Evolutionary conservation across 2,797 vertebrate genomes (phyloP).

Genomic region (Ceryle rudis): DNA sequence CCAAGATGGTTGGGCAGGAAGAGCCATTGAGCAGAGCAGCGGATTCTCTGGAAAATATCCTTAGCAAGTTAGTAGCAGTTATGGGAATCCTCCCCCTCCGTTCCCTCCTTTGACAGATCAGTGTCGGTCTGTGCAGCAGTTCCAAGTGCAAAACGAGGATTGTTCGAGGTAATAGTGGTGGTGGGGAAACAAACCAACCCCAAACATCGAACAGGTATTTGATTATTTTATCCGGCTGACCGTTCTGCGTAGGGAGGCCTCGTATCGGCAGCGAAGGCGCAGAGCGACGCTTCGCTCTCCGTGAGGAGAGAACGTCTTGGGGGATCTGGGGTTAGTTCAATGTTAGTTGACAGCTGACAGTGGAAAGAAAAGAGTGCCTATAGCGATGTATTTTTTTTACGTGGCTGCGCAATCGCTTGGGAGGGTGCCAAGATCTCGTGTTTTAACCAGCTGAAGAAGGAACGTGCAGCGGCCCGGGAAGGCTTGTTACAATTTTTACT

Average conservation of each 20-base stretch:
- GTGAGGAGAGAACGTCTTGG: background rate
- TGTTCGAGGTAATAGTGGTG: background rate
- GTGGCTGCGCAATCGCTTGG: background rate
- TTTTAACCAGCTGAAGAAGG: background rate
- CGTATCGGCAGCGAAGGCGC: background rate
- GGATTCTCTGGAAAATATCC: slow-evolving; percentile 92
- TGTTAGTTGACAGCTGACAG: background rate
- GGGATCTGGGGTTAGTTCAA: background rate
- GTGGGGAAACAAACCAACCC: too few relatives aligned
- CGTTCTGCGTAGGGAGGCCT: background rate
- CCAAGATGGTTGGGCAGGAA: slow-evolving; percentile 87
- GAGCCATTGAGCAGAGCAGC: slow-evolving; percentile 84
- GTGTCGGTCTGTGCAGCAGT: background rate
- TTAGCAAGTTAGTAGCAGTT: slow-evolving; percentile 90
- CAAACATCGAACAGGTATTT: background rate
- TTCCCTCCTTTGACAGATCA: background rate
- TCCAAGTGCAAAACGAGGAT: background rate
- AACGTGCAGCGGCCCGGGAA: background rate
- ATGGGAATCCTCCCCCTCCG: background rate
- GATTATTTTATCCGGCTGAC: background rate
- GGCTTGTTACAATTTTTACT: background rate
- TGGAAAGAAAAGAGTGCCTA: background rate
- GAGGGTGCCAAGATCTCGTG: background rate
- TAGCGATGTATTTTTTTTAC: background rate
- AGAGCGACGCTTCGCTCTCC: background rate